These are phyloP conservation scores for Pseudococcus longispinus DNA, from an alignment of 2,888 invertebrate genomes.

Conservation along the genomic window DNA sequence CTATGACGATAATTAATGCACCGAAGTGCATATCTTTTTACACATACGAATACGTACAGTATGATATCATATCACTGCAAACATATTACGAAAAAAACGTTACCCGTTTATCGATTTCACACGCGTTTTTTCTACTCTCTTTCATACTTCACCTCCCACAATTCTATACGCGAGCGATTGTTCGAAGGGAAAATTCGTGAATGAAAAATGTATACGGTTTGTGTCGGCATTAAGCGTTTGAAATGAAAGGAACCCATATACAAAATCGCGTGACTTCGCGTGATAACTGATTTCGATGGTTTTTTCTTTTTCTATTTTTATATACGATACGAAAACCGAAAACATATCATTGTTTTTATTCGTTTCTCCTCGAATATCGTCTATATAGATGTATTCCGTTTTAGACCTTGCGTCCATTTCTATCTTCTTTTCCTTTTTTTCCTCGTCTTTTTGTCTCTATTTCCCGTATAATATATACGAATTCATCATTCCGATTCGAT, in stretches of 20 bases:
- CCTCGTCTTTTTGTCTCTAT: neutral
- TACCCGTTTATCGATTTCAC: constrained; percentile 24
- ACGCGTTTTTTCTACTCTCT: neutral
- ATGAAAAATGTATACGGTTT: constrained; percentile 19
- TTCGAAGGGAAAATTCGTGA: constrained; percentile 36
- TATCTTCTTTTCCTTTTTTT: neutral
- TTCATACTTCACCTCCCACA: constrained; percentile 22
- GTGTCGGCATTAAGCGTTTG: constrained; percentile 6
- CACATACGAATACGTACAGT: neutral
- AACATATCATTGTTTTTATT: constrained; percentile 45
- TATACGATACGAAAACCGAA: neutral
- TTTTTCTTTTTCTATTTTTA: neutral
- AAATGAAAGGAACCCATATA: neutral
- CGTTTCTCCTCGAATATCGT: neutral
- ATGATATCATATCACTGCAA: neutral
- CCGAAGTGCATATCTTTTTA: neutral
- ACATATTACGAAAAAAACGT: neutral
- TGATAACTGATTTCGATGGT: constrained; percentile 26
- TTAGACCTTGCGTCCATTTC: too few species aligned
- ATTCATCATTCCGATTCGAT: constrained; percentile 38
- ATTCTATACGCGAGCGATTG: neutral
- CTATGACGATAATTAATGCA: neutral
- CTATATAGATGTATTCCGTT: neutral
- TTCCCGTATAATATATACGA: neutral
- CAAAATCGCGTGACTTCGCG: constrained; percentile 37